These are phyloP conservation scores for Bagarius yarrelli DNA, from an alignment of 2,113 vertebrate species.

Conservation along the genomic window DNA sequence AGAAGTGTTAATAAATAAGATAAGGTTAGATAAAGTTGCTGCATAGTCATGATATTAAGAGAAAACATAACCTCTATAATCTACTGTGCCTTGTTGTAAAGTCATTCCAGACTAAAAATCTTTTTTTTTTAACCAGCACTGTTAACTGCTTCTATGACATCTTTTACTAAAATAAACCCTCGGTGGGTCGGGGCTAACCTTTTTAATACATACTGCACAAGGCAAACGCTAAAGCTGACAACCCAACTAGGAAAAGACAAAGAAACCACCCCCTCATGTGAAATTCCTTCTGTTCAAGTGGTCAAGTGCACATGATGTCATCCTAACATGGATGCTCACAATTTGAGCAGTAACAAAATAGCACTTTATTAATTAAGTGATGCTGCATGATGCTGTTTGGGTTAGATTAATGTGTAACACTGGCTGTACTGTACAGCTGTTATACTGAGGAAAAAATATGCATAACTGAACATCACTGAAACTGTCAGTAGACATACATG, in stretches of 20 bases:
- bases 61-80: neutral
- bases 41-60: no score
- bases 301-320: no score
- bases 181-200: neutral
- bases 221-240: neutral
- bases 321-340: neutral
- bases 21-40: neutral
- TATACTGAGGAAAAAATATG: neutral
- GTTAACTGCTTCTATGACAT: neutral
- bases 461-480: neutral
- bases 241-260: neutral
- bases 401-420: neutral
- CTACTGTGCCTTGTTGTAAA: neutral
- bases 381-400: neutral
- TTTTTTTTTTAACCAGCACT: neutral
- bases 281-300: neutral
- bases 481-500: neutral
- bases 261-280: neutral
- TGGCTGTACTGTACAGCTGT: neutral
- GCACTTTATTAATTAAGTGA: neutral
- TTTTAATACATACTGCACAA: neutral
- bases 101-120: neutral
- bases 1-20: neutral
- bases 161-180: neutral
- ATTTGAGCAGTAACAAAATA: neutral